Base-by-base conservation (phyloP, 2,113 vertebrate species). In the Catharus bicknelli region DNA sequence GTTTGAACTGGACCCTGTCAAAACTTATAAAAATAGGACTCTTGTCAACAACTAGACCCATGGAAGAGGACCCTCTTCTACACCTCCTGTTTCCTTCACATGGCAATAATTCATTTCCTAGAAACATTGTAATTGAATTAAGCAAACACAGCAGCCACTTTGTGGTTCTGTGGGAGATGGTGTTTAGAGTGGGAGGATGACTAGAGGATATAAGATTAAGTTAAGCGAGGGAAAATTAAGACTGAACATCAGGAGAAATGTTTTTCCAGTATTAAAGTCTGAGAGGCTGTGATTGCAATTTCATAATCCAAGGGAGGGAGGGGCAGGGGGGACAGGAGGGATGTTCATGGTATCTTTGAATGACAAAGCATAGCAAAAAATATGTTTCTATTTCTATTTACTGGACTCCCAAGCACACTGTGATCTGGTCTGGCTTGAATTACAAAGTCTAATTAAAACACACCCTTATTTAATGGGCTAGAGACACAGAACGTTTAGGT, bases 161-260 rank as follows among this genome's bases (percentile, higher is more conserved):
- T 68, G 76, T 90, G 76, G 79, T 82, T 91, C 66, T 78, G 80
- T 92, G 66, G 88, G 83, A 95, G 83, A 72, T 70, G 29, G 25
- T 94, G 80, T 88, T 92, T 93, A 72, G 92, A 88, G 92, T 94
- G 53, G 88, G 92, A 92, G 80, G 92, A 93, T 64, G 69, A 86
- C 73, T 86, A 90, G 38, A 83, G 64, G 73, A 92, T 88, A 90
- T 83, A 74, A 83, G 73, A 94, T 82, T 80, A 94, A 82, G 78
- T 82, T 88, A 92, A 86, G 47, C 4, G 16, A 90, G 50, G 25
- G 29, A 92, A 95, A 96, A 93, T 78, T 86, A 57, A 84, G 48
- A 40, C 48, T 81, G 88, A 95, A 32, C 25, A 75, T 90, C 40
- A 79, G 42, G 50, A 93, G 58, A 92, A 92, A 92, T 79, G 1